A percentile compares a stretch with the other conserved stretches of the same genome.
phyloP scores from a whole-genome alignment of 2,797 vertebrate genomes.

The Tapera naevia region DNA sequence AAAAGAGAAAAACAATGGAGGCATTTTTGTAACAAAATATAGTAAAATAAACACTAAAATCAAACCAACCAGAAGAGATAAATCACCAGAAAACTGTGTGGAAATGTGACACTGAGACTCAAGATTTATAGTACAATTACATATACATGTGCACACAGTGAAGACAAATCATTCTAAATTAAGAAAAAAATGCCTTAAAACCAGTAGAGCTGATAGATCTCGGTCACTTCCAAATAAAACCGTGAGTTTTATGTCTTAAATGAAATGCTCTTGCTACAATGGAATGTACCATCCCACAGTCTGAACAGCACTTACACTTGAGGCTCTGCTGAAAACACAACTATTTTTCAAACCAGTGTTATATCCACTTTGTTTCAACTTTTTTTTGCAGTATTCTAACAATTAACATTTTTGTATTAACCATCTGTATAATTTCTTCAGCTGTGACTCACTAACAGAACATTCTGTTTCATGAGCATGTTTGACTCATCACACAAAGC shows the following conservation, averaged over 20 bases:
- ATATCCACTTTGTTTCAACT: constrained; percentile 4
- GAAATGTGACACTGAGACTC: not conserved
- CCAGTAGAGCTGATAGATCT: not conserved
- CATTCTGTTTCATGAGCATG: not conserved
- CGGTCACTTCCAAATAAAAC: not conserved
- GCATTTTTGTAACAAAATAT: not conserved
- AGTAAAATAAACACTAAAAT: not conserved
- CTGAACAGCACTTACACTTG: not conserved
- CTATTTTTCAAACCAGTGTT: constrained; percentile 13
- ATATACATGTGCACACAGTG: not conserved
- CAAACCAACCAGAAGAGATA: not conserved
- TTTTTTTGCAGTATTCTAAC: not conserved
- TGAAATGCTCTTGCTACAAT: not conserved
- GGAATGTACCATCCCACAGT: not conserved
- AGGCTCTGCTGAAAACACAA: constrained; percentile 35
- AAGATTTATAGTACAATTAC: not conserved
- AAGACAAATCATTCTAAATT: not conserved
- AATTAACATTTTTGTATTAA: constrained; percentile 58
- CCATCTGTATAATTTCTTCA: constrained; percentile 53
- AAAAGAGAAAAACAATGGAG: too few species aligned
- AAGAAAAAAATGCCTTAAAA: not conserved
- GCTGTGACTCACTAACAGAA: constrained; percentile 48
- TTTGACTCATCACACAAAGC: constrained; percentile 37
- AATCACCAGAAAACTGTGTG: not conserved
- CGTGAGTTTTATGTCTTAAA: not conserved